A percentile compares a stretch with the other conserved stretches of the same genome.
These are phyloP conservation scores for Strongylocentrotus purpuratus DNA, from an alignment of 35 echinoderm and acorn worm genomes.

Conservation along the genomic window DNA sequence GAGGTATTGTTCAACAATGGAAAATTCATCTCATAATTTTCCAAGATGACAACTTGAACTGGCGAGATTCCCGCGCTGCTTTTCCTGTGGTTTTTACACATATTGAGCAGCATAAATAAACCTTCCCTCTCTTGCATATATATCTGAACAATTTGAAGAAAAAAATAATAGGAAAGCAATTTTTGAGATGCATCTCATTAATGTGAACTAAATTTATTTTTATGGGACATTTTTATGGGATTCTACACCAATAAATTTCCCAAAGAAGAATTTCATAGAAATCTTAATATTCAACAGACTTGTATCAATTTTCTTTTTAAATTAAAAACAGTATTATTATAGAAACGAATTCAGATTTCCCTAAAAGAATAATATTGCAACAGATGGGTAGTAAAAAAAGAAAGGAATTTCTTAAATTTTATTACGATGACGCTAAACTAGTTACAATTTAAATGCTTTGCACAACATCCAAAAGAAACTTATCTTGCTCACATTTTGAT, in stretches of 20 bases:
- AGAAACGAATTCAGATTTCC: too few relatives aligned
- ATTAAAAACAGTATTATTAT: too few relatives aligned
- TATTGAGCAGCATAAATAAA: not conserved
- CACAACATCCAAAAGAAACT: too few relatives aligned
- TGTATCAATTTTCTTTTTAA: not conserved
- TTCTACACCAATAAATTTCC: too few relatives aligned
- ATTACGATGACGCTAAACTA: too few relatives aligned
- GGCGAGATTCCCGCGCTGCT: not conserved
- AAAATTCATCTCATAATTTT: not conserved
- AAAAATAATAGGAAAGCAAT: not conserved
- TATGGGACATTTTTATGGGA: not conserved
- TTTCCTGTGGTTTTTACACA: not conserved
- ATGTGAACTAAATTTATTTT: not conserved
- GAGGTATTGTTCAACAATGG: not conserved
- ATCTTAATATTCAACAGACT: not conserved
- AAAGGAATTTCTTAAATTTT: too few relatives aligned
- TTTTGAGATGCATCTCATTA: not conserved
- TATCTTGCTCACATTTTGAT: too few relatives aligned
- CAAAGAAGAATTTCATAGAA: too few relatives aligned
- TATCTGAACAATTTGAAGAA: not conserved
- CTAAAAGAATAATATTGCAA: too few relatives aligned
- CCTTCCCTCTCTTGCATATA: not conserved
- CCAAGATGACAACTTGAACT: slow-evolving; percentile 2
- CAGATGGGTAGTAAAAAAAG: too few relatives aligned
- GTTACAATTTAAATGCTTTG: too few relatives aligned